Evolutionary conservation across 2,797 vertebrate genomes (phyloP), one percentile per base, ranked within the genome.

Genomic region (Loris lydekkerianus): DNA sequence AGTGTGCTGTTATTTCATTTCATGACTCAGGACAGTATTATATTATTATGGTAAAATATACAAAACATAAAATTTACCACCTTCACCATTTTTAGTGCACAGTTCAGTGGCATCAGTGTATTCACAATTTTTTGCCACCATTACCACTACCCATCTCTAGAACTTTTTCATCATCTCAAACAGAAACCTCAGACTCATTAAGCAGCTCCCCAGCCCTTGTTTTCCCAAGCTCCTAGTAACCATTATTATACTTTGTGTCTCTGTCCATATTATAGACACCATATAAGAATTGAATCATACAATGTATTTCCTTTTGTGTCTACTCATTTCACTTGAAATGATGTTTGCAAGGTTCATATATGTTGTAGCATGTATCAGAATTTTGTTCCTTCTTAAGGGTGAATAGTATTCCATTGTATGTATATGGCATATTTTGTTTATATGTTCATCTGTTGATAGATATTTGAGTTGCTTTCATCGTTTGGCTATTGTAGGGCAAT

Each of bases 291-390:
- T 40, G 10, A 60, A 69, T 90, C 56, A 58, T 60, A 81, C 2
- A 82, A 13, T 86, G 70, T 67, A 18, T 84, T 53, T 89, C 31
- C 23, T 40, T 88, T 40, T 63, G 10, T 40, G 10, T 86, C 63
- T 91, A 37, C 23, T 95, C 72, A 93, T 85, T 90, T 87, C 58
- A 87, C 56, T 83, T 53, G 84, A 17, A 18, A 73, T 40, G 69
- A 43, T 61, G 25, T 65, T 93, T 96, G 67, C 34, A 70, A 63
- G n/a, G 31, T 49, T 34, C 53, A 86, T 49, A 73, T 37, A 76
- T 18, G 23, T 69, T 43, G 13, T 40, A 31, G 67, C 27, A 80
- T n/a, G 1, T 78, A 56, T 65, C 11, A 37, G 58, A 95, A 49
- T 53, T 72, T 37, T 46, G 92, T 61, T 95, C 20, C 13, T 82